A percentile compares a stretch with the other conserved stretches of the same genome.
These are phyloP conservation scores for Drosophila hamatofila DNA, from an alignment of 2,888 invertebrate genomes.

Conservation along the genomic window DNA sequence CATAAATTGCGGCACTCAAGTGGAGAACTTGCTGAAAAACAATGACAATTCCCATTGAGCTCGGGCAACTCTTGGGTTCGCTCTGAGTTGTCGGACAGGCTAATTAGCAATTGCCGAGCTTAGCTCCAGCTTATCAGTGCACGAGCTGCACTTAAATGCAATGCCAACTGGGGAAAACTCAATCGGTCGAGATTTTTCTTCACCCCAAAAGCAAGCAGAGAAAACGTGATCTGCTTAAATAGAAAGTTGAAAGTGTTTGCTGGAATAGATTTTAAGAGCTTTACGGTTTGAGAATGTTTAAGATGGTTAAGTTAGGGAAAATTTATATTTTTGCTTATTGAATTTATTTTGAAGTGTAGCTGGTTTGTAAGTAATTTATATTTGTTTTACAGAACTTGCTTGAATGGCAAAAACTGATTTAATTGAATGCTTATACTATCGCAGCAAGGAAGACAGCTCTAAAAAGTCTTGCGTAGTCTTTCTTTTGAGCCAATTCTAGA, in stretches of 20 bases:
- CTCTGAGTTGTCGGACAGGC: constrained; percentile 34
- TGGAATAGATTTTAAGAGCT: background rate
- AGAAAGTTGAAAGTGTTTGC: background rate
- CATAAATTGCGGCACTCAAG: constrained; percentile 73
- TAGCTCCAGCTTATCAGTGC: constrained; percentile 65
- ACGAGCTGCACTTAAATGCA: constrained; percentile 37
- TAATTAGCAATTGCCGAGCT: constrained; percentile 58
- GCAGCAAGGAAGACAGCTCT: too few species aligned
- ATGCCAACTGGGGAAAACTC: constrained; percentile 14
- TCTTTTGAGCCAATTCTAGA: too few species aligned
- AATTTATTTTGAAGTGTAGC: background rate
- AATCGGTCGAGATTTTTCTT: constrained; percentile 6
- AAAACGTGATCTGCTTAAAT: background rate
- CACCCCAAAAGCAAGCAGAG: background rate
- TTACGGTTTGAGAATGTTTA: background rate
- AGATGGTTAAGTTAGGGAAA: background rate
- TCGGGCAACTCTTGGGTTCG: background rate
- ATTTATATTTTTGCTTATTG: background rate
- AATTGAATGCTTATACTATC: too few species aligned
- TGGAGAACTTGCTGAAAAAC: constrained; percentile 61
- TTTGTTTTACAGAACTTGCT: too few species aligned
- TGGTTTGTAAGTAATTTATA: too few species aligned
- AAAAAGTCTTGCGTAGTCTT: too few species aligned
- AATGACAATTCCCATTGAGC: constrained; percentile 39
- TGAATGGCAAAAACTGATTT: too few species aligned